Evolutionary conservation across 2,888 invertebrate species (phyloP), one percentile per base, ranked within the genome.

Genomic region (Melinaea marsaeus): DNA sequence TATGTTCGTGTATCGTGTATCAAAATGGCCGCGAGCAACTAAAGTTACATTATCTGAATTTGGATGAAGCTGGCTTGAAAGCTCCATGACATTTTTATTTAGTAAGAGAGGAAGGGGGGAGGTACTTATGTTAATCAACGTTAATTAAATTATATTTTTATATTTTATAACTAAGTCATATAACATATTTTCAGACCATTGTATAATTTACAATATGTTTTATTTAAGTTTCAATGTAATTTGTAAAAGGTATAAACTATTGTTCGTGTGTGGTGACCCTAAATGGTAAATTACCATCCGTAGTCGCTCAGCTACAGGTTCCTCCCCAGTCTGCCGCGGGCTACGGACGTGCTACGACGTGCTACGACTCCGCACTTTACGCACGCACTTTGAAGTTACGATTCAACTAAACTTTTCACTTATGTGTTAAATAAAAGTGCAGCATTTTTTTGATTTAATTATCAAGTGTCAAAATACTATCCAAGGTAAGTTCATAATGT

Each of bases 341-440:
- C 72, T 73, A 75, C 74, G 72, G 69, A 70, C 71, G 74, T 72
- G 73, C 73, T 66, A 56, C 61, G 68, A 61, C 65, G 72, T 69
- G 68, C 70, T 67, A 67, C 69, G 62, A 55, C 3, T 47, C 61
- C 55, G 59, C 66, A 57, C 59, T 48, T 58, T n/a, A n/a, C n/a
- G n/a, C n/a, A n/a, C n/a, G n/a, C n/a, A n/a, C n/a, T 35, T 57
- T 37, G 55, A 42, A 54, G 59, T 58, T 60, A 58, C 63, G 65
- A 63, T 45, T 58, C 3, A 61, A 37, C 4, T 60, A 13, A 62
- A 65, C 58, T 61, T 62, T 58, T 37, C 7, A 4, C 13, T 48
- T 13, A 32, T 48, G 48, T 13, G 0, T n/a, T 6, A 48, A 13
- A n/a, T 48, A 48, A 3, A 48, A 35, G 35, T 5, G 35, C 6